phyloP scores from a whole-genome alignment of 2,888 invertebrate species.

The Caenorhabditis doughertyi region DNA sequence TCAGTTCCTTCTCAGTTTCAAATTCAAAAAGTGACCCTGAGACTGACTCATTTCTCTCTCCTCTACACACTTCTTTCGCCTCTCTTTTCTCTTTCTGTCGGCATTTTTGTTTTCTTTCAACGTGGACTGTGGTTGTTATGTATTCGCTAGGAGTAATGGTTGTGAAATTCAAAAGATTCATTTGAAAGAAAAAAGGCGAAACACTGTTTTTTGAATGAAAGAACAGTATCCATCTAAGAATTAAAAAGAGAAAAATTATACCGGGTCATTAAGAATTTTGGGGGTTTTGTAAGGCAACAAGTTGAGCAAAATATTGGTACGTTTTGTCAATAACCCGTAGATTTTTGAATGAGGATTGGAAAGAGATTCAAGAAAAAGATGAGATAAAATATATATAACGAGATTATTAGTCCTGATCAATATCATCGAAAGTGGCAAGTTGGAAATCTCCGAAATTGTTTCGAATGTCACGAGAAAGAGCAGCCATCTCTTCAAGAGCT shows the following conservation, averaged over 20 bases:
- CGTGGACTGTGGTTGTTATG: neutral
- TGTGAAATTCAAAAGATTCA: slow-evolving; percentile 35
- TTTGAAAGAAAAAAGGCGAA: slow-evolving; percentile 5
- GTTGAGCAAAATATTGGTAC: slow-evolving; percentile 56
- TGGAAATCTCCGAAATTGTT: slow-evolving; percentile 81
- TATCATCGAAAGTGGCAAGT: slow-evolving; percentile 80
- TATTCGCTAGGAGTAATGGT: slow-evolving; percentile 2
- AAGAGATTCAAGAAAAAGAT: slow-evolving; percentile 16
- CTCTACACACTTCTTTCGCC: neutral
- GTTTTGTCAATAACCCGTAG: slow-evolving; percentile 26
- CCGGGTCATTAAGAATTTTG: slow-evolving; percentile 27
- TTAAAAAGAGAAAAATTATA: slow-evolving; percentile 11
- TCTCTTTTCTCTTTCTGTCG: slow-evolving; percentile 4
- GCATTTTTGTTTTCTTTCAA: neutral
- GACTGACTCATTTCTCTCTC: slow-evolving; percentile 35
- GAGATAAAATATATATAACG: slow-evolving; percentile 12
- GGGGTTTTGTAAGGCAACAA: slow-evolving; percentile 45
- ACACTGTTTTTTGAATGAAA: slow-evolving; percentile 23
- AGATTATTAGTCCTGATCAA: slow-evolving; percentile 58
- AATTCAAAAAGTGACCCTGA: slow-evolving; percentile 51
- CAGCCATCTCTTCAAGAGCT: slow-evolving; percentile 71
- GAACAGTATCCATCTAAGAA: neutral
- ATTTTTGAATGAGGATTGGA: slow-evolving; percentile 5
- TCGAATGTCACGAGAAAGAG: slow-evolving; percentile 77
- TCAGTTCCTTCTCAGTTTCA: slow-evolving; percentile 36